phyloP scores from a whole-genome alignment of 1,140 invertebrate genomes.

The Dreissena polymorpha region DNA sequence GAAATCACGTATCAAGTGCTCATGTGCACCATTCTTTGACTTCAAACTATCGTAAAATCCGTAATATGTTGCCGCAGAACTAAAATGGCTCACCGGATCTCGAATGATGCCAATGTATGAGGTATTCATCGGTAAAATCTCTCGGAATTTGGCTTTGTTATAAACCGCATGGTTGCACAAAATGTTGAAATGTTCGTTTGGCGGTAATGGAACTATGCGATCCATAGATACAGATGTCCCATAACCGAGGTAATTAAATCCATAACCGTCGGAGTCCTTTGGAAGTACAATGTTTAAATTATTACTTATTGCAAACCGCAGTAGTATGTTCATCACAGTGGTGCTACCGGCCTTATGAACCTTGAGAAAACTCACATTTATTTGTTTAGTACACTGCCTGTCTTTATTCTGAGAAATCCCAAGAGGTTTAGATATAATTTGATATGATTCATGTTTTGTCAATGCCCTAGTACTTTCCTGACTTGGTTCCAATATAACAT shows the following conservation, averaged over 20 bases:
- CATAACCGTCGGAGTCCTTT: constrained; percentile 25
- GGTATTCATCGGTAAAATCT: constrained; percentile 65
- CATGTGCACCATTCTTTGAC: neutral
- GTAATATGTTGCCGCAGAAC: constrained; percentile 68
- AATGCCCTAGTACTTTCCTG: neutral
- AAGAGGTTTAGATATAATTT: neutral
- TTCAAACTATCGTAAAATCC: constrained; percentile 46
- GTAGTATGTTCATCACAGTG: constrained; percentile 69
- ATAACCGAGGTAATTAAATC: constrained; percentile 58
- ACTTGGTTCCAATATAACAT: neutral
- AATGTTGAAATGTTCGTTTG: constrained; percentile 56
- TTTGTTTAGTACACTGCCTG: constrained; percentile 28
- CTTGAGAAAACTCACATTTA: constrained; percentile 67
- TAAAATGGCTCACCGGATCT: constrained; percentile 70
- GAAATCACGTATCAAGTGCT: constrained; percentile 19
- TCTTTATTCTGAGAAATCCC: too few species aligned
- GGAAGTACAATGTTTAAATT: constrained; percentile 67
- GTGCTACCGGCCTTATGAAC: constrained; percentile 73
- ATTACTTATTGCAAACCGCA: constrained; percentile 63
- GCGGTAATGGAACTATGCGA: constrained; percentile 52
- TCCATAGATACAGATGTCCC: constrained; percentile 31
- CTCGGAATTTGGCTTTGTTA: constrained; percentile 53
- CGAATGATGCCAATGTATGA: constrained; percentile 67
- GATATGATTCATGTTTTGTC: neutral
- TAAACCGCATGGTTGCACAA: constrained; percentile 67